Evolutionary conservation across 2,888 invertebrate genomes (phyloP).

Genomic region (Callimorpha dominula): DNA sequence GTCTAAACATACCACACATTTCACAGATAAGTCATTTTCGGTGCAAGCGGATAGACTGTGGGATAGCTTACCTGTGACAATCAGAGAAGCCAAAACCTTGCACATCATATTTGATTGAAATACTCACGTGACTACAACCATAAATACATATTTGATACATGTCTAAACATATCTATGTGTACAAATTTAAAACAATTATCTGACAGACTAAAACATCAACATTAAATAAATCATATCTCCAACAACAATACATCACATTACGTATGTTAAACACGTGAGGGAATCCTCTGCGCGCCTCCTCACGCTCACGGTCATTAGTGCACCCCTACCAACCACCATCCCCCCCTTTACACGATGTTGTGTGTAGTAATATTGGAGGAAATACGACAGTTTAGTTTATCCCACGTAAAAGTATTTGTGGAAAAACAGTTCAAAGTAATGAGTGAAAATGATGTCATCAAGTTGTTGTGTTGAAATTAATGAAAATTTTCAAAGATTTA

Average conservation of each 20-base stretch:
- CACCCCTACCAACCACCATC: background rate
- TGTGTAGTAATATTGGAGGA: background rate
- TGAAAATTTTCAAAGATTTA: background rate
- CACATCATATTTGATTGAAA: too few species aligned
- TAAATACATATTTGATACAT: too few species aligned
- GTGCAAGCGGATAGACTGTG: too few species aligned
- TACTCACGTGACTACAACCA: too few species aligned
- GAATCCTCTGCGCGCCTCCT: background rate
- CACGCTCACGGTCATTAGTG: slow-evolving; percentile 11
- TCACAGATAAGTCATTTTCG: too few species aligned
- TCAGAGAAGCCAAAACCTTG: too few species aligned
- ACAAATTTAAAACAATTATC: background rate
- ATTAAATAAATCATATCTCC: slow-evolving; percentile 3
- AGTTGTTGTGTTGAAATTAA: too few species aligned
- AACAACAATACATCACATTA: background rate
- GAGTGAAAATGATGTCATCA: background rate
- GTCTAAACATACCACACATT: too few species aligned
- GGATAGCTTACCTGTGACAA: too few species aligned
- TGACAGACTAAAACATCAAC: background rate
- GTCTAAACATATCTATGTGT: too few species aligned
- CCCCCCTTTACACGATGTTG: background rate
- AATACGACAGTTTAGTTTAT: slow-evolving; percentile 10
- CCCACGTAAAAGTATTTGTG: slow-evolving; percentile 6
- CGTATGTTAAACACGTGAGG: slow-evolving; percentile 13
- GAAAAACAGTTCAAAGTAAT: background rate